Base-by-base conservation (phyloP, 2,113 vertebrate genomes). In the Alethe castanea region DNA sequence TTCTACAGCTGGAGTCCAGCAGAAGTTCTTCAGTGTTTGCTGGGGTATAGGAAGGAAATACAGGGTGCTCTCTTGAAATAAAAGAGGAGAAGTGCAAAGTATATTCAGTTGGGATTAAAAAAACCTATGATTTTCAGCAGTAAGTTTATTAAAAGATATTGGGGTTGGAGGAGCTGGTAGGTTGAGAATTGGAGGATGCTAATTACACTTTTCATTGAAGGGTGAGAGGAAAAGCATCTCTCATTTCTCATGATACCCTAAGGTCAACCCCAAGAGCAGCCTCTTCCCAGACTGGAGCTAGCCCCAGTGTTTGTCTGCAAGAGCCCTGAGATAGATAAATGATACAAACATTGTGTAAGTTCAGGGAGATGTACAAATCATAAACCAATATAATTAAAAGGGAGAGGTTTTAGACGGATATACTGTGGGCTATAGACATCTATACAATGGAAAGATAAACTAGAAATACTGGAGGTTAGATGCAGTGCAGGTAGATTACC, bases 401-500 rank as follows among this genome's bases (percentile, higher is more conserved):
- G 98, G 98, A 97, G 97, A 97, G 97, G 97, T 93, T 98, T 95
- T 67, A 86, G 97, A 97, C 14, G 82, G 97, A 95, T 96, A 92
- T 92, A 92, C 97, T 97, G 96, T 96, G 95, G 96, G 93, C 96
- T 98, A 95, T 69, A 80, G 97, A 97, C 97, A 96, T 72, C 94
- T 91, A 76, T 96, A 97, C 97, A 97, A 97, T 95, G 65, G 97
- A 59, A 94, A 97, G 97, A 97, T 94, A 95, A 97, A 98, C 96
- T 90, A 94, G 97, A 96, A 92, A 96, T 92, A 94, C 86, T 78
- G 94, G 96, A 97, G 98, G 98, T 96, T 96, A 97, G 97, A 95
- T 81, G 62, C 91, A 86, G 96, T 79, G 94, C 97, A 96, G 96
- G 97, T 95, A 89, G 97, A 92, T 97, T 93, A 81, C 95, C 92